Base-by-base conservation (phyloP, 2,888 invertebrate genomes). In the Cyrtodaria siliqua region DNA sequence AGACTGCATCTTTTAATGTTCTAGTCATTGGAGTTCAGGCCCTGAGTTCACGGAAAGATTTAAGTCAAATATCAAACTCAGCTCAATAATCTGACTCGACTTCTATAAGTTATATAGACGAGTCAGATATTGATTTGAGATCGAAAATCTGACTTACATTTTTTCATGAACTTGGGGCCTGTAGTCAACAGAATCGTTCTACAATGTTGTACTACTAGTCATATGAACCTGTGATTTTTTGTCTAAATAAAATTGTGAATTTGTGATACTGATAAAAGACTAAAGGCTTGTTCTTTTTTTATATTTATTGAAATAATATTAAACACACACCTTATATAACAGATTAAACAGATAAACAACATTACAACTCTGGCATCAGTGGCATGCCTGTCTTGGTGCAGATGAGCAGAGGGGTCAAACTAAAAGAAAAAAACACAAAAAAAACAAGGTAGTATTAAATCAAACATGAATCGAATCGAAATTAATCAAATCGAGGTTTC, bases 401-500 rank as follows among this genome's bases (percentile, higher is more conserved):
- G 4, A 18, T 16, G 44, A 44, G 44, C 44, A 44, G 44, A 9
- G 3, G 6, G 16, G 6, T 9, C n/a, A 6, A 18, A 16, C 20
- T 6, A 44, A 44, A 18, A 6, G 9, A 44, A 9, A 6, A 44
- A 44, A 44, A 44, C 4, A 6, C 4, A 16, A 44, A 44, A 9
- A 9, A 44, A 44, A 44, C n/a, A 9, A 9, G 44, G 20, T 16
- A 44, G 44, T 16, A 20, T 9, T 44, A 44, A 44, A 16, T 44
- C 44, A 44, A 44, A 44, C n/a, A 44, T 44, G 44, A 44, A 44
- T 44, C 44, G 20, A 44, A 44, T 44, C 20, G 44, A 44, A 44
- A 44, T 44, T 44, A 44, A 44, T 44, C 16, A 16, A 18, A 44
- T 44, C 44, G 44, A 44, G 44, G 44, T 44, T 4, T 44, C 44